These are phyloP conservation scores for Julus scandinavius DNA, from an alignment of 2,888 invertebrate species.

Conservation along the genomic window DNA sequence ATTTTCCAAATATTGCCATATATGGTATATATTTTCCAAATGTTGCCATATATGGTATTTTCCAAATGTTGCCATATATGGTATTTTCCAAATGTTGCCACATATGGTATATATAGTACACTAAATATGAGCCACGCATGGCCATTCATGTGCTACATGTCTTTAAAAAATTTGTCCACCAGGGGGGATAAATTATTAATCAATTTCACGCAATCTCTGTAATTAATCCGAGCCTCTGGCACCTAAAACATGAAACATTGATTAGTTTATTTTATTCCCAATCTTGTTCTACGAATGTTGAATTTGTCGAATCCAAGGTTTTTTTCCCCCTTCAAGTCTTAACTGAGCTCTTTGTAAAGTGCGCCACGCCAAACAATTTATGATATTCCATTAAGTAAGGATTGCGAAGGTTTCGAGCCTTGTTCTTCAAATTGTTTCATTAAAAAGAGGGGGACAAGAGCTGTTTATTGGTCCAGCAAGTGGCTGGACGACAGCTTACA, in stretches of 20 bases:
- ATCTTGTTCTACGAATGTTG: background rate
- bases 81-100: no score
- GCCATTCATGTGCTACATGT: no score
- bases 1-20: no score
- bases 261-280: background rate
- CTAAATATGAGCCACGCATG: no score
- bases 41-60: no score
- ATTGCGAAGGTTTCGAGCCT: conserved; percentile 39
- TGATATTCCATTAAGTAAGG: conserved; percentile 49
- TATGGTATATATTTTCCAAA: no score
- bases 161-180: no score
- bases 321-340: conserved; percentile 45
- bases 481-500: conserved; percentile 33
- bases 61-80: no score
- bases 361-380: conserved; percentile 26
- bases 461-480: conserved; percentile 45
- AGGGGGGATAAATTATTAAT: no score
- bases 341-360: conserved; percentile 8
- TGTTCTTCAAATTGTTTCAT: conserved; percentile 48
- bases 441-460: conserved; percentile 39
- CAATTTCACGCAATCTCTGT: no score
- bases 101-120: no score
- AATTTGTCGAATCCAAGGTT: background rate
- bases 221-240: no score
- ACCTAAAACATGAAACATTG: background rate